Conservation (phyloP, 2,888 invertebrate species). For the Dicyrtomina minuta region DNA sequence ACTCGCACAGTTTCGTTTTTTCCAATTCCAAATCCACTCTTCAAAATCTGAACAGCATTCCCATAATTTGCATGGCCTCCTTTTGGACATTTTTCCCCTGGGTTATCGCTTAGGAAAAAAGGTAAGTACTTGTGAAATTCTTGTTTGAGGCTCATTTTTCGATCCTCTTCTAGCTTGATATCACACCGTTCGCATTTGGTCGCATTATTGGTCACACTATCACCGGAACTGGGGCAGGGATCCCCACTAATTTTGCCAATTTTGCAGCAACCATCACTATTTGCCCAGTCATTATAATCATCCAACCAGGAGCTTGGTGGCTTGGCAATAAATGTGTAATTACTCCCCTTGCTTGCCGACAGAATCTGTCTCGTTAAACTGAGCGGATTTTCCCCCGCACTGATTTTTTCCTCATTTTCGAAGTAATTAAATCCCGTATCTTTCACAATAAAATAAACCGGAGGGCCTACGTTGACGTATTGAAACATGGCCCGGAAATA, state of each 20-base stretch:
- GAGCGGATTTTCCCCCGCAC: slow-evolving; percentile 53
- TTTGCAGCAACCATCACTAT: slow-evolving; percentile 46
- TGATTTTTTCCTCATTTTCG: slow-evolving; percentile 56
- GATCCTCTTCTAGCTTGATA: not conserved
- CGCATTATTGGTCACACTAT: not conserved
- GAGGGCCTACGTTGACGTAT: slow-evolving; percentile 81
- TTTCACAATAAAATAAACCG: slow-evolving; percentile 86
- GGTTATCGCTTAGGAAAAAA: slow-evolving; percentile 82
- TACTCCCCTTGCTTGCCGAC: slow-evolving; percentile 52
- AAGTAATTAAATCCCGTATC: slow-evolving; percentile 61
- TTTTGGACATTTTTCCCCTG: slow-evolving; percentile 71
- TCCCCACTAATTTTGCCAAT: slow-evolving; percentile 17
- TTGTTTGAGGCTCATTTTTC: slow-evolving; percentile 44
- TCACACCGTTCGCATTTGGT: not conserved
- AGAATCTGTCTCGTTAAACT: slow-evolving; percentile 55
- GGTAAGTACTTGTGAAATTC: slow-evolving; percentile 73
- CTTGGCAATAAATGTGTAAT: slow-evolving; percentile 75
- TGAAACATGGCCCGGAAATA: slow-evolving; percentile 49
- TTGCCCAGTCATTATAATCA: slow-evolving; percentile 91
- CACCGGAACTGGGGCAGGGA: slow-evolving; percentile 41
- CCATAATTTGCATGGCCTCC: slow-evolving; percentile 83
- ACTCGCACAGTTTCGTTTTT: too few species aligned
- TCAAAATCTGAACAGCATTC: slow-evolving; percentile 57
- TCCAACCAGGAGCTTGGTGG: slow-evolving; percentile 93
- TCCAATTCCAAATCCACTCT: slow-evolving; percentile 52